Evolutionary conservation across 2,113 vertebrate species (phyloP), one percentile per base, ranked within the genome.

Genomic region (Aythya baeri): DNA sequence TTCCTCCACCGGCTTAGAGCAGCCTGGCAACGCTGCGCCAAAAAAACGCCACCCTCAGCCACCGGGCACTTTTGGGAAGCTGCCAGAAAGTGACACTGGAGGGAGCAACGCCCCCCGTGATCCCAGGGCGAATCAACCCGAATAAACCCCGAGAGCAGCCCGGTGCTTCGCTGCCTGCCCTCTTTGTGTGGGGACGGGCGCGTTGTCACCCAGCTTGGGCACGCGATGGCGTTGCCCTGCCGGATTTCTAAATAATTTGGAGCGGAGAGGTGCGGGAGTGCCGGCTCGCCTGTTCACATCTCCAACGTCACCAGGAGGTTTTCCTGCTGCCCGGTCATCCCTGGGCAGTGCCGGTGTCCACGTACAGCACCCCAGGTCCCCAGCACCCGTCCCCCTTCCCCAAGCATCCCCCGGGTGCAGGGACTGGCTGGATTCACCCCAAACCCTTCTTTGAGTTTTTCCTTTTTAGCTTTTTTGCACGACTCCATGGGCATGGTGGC

Each of bases 341-440:
- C 23, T 13, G 50, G 50, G 22, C 11, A 14, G 13, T 43, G 9
- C 49, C 31, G 5, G 49, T 65, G n/a, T 27, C n/a, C 1, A 0
- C 0, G 5, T 22, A 22, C 46, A 43, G 8, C 17, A 13, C 5
- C 20, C 20, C 46, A 49, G 46, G 46, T 17, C 25, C 46, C 26
- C 49, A 23, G 65, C 36, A 16, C 31, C 43, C 21, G 22, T 9
- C 29, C 23, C 50, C 50, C 23, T 25, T 4, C 43, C 81, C 81
- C 2, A 23, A 57, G 23, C 72, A 38, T 10, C 72, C 57, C 77
- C 41, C 0, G 0, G 5, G 13, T 29, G 1, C 1, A 3, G 29
- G 26, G 17, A 52, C 50, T 9, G 12, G 26, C 7, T 11, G 20
- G 17, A 11, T 4, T 5, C 15, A 12, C 26, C 32, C 7, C 17